Conservation (phyloP, 2,888 invertebrate species). For the Odontocerum albicorne region DNA sequence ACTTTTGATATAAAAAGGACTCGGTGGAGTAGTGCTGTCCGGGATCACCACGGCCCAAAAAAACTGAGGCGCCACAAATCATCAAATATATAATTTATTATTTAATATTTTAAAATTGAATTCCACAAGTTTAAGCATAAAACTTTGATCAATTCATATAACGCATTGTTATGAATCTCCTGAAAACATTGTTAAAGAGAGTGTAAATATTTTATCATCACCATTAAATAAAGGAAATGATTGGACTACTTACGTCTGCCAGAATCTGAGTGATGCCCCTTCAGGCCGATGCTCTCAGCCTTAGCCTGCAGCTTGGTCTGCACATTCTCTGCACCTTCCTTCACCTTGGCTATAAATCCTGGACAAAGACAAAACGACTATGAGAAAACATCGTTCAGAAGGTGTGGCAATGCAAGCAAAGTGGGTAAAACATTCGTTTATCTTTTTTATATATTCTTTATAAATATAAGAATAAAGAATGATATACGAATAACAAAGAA, state of each 20-base stretch:
- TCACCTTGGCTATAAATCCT: constrained; percentile 93
- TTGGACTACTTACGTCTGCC: constrained; percentile 56
- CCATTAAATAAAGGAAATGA: constrained; percentile 4
- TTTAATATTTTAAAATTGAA: neutral
- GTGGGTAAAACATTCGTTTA: too few relatives aligned
- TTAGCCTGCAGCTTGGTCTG: constrained; percentile 93
- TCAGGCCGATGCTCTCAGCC: constrained; percentile 73
- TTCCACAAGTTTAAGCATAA: neutral
- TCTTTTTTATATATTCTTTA: too few relatives aligned
- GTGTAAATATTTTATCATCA: neutral
- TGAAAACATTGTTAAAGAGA: neutral
- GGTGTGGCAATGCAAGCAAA: too few relatives aligned
- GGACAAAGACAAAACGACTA: too few relatives aligned
- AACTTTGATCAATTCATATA: neutral
- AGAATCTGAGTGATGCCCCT: constrained; percentile 59
- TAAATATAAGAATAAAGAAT: too few relatives aligned
- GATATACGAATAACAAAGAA: too few relatives aligned
- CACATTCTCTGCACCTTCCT: constrained; percentile 93
- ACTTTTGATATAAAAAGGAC: too few relatives aligned
- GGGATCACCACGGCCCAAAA: too few relatives aligned
- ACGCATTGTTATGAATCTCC: neutral
- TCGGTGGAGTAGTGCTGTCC: too few relatives aligned
- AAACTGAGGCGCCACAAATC: too few relatives aligned
- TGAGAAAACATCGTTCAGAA: too few relatives aligned
- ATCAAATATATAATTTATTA: neutral